Base-by-base conservation (phyloP, 2,113 vertebrate species). In the Heliornis fulica region DNA sequence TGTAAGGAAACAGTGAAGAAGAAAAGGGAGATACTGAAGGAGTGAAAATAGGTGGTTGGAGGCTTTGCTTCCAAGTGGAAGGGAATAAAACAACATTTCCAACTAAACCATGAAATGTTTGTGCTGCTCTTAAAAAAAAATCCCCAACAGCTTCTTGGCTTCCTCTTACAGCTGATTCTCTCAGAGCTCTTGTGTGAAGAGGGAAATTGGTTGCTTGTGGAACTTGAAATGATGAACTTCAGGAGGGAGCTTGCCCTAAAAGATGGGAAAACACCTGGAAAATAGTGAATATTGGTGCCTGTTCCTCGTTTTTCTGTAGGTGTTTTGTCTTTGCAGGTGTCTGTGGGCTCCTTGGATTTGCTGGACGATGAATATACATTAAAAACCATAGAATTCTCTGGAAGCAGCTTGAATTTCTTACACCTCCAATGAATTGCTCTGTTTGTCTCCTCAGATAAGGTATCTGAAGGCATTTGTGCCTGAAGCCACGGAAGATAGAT, bases 391-490 rank as follows among this genome's bases (percentile, higher is more conserved):
- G 6, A 5, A 15, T 43, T 63, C 5, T 56, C 25, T 22, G n/a
- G 32, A 36, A 28, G 56, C 15, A 2, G 31, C 76, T 40, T 28
- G 53, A 5, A 1, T 46, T 80, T 46, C 10, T 9, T 45, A 18
- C 72, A 31, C 41, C 48, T 56, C 28, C 7, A 36, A 51, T 93
- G n/a, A 54, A 84, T 13, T 5, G 45, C 36, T 50, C 7, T 56
- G 15, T 72, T 81, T 77, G 12, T 61, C 38, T 34, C 46, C 2
- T 60, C 76, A 87, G 87, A 38, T 83, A 2, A 13, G 0, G 69
- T 15, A 63, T 82, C 91, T 14, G 14, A 59, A 94, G 94, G 94
- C 85, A 6, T 69, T 66, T 65, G 85, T 65, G 94, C 94, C 92
- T 81, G 61, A n/a, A 83, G 89, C 71, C 94, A 25, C 61, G 29